Conservation (phyloP, 2,797 vertebrate genomes). For the Hoplostethus atlanticus region DNA sequence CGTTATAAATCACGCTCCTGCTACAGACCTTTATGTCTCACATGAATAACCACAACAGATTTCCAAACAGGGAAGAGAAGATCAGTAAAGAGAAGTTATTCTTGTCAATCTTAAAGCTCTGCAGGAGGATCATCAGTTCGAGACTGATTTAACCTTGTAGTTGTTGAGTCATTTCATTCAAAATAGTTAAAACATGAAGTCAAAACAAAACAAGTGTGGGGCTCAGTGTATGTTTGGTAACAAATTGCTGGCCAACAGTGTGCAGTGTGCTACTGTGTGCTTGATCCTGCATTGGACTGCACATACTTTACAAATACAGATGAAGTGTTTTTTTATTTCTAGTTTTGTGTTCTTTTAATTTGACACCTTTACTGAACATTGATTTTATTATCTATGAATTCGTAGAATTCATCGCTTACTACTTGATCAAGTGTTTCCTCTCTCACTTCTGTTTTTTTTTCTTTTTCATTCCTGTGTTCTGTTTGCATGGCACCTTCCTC, state of each 20-base stretch:
- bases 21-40: slow-evolving; percentile 57
- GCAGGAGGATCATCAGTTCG: slow-evolving; percentile 1
- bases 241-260: not conserved
- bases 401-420: slow-evolving; percentile 64
- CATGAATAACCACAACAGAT: slow-evolving; percentile 70
- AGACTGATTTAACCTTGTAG: slow-evolving; percentile 28
- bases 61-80: slow-evolving; percentile 39
- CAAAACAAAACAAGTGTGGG: slow-evolving; percentile 2
- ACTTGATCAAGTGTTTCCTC: slow-evolving; percentile 66
- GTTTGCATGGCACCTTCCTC: slow-evolving; percentile 84
- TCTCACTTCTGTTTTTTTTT: slow-evolving; percentile 77
- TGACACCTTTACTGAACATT: slow-evolving; percentile 41
- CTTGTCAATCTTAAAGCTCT: slow-evolving; percentile 23
- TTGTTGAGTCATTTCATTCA: slow-evolving; percentile 25
- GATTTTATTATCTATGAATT: slow-evolving; percentile 61
- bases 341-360: slow-evolving; percentile 44
- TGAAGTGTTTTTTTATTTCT: slow-evolving; percentile 2
- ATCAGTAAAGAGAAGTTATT: slow-evolving; percentile 60
- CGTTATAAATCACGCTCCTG: slow-evolving; percentile 27
- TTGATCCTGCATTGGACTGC: slow-evolving; percentile 6
- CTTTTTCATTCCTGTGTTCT: slow-evolving; percentile 77
- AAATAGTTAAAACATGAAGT: slow-evolving; percentile 19
- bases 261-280: too few relatives aligned
- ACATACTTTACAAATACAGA: slow-evolving; percentile 14
- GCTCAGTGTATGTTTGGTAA: not conserved